Evolutionary conservation across 2,113 vertebrate genomes (phyloP), one percentile per base, ranked within the genome.

Genomic region (Notothenia coriiceps): DNA sequence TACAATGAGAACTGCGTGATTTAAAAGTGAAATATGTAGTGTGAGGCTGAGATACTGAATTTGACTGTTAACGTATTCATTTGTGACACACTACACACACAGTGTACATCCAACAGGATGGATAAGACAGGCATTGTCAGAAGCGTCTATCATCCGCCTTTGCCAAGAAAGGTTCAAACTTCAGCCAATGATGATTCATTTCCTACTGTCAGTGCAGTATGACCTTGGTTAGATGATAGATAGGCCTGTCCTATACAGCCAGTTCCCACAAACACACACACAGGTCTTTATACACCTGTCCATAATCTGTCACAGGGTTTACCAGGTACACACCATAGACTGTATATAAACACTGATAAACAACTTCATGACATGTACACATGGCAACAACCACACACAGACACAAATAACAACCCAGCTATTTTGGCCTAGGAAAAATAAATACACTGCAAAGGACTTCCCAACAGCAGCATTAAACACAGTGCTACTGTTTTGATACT

Each of bases 251-350:
- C 43, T 29, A 81, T 57, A 74, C 35, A 80, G 82, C 84, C 76
- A 63, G 86, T 90, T 90, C 29, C 22, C 56, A 71, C 20, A 73
- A 47, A 78, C 44, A 61, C 64, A 69, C 72, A 55, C 68, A 56
- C 60, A 50, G 6, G 44, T 51, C 80, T 85, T 57, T 56, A 67
- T 80, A 83, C 79, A 80, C 76, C 77, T 83, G 82, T 57, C 79
- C 49, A 18, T 85, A 82, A 84, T 56, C 49, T 76, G 76, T 65
- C 73, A 57, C 65, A 70, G 4, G n/a, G 56, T 25, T 65, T 46
- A 57, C n/a, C 3, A n/a, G 40, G 29, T 1, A 10, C 44, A 63
- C 35, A 40, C 35, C 29, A 29, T 12, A 44, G 50, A 7, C 71
- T 63, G 65, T 35, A 84, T 15, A 55, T n/a, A 74, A 35, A 54